These are phyloP conservation scores for Lacerta agilis DNA, from an alignment of 2,797 vertebrate species.

Conservation along the genomic window DNA sequence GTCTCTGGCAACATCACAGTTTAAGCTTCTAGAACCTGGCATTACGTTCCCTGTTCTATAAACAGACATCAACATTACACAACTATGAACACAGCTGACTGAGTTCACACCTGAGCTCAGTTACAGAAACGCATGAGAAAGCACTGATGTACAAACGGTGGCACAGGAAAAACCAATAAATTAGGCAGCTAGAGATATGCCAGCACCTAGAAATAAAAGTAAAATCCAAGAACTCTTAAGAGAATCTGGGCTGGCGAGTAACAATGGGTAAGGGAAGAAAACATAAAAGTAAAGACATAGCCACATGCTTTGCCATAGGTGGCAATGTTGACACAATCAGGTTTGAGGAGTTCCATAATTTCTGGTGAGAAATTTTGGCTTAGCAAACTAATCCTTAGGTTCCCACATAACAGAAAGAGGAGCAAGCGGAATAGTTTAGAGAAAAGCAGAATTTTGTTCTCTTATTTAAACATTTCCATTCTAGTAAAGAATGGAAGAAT, in stretches of 20 bases:
- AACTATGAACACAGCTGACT: neutral
- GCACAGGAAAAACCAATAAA: neutral
- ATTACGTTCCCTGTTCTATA: neutral
- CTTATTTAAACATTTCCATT: too few species aligned
- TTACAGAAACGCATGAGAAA: neutral
- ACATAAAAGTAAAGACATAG: neutral
- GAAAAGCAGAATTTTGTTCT: neutral
- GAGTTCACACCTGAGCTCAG: conserved; percentile 25
- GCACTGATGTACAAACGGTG: neutral
- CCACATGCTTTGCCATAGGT: neutral
- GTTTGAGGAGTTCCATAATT: neutral
- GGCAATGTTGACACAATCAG: neutral
- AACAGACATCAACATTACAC: neutral
- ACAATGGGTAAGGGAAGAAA: neutral
- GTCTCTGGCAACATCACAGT: neutral
- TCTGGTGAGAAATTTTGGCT: neutral
- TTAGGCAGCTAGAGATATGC: neutral
- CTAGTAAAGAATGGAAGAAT: too few species aligned
- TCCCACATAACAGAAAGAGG: neutral
- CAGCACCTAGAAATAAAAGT: neutral
- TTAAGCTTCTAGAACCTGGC: conserved; percentile 2
- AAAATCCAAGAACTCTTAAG: neutral
- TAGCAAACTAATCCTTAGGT: neutral
- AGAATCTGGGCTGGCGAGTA: neutral
- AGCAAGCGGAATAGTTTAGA: neutral